Conservation (phyloP, 2,797 vertebrate genomes). For the Oophaga sylvatica region DNA sequence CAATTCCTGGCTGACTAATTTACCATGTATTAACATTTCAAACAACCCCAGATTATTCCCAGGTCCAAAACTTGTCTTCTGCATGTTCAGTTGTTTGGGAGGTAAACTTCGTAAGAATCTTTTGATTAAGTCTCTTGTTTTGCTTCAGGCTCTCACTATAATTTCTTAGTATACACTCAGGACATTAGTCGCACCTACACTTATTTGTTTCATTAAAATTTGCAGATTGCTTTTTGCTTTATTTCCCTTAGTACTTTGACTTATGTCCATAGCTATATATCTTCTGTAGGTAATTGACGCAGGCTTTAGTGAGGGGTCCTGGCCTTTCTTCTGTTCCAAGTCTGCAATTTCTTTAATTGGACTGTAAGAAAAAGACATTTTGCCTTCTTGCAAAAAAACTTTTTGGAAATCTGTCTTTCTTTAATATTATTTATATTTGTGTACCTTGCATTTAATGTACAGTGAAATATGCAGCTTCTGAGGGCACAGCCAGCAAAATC, state of each 20-base stretch:
- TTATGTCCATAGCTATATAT: slow-evolving; percentile 40
- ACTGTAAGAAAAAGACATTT: slow-evolving; percentile 12
- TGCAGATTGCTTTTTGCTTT: slow-evolving; percentile 43
- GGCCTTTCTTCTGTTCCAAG: slow-evolving; percentile 23
- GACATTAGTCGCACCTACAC: slow-evolving; percentile 41
- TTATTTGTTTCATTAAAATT: slow-evolving; percentile 56
- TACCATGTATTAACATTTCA: slow-evolving; percentile 33
- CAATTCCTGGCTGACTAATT: slow-evolving; percentile 25
- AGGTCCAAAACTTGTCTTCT: slow-evolving; percentile 27
- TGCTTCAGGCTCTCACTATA: slow-evolving; percentile 39
- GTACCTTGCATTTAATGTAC: slow-evolving; percentile 40
- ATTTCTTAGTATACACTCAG: slow-evolving; percentile 41
- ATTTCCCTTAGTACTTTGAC: slow-evolving; percentile 48
- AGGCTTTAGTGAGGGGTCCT: slow-evolving; percentile 27
- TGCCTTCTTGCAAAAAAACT: slow-evolving; percentile 4
- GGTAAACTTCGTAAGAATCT: slow-evolving; percentile 24
- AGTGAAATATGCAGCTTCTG: slow-evolving; percentile 29
- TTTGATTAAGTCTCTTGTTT: slow-evolving; percentile 42
- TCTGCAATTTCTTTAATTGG: slow-evolving; percentile 52
- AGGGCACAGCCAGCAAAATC: slow-evolving; percentile 27
- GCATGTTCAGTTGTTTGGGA: slow-evolving; percentile 17
- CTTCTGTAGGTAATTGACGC: slow-evolving; percentile 26
- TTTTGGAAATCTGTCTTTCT: slow-evolving; percentile 30
- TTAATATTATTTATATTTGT: slow-evolving; percentile 18
- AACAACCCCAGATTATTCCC: slow-evolving; percentile 21